A percentile compares a stretch with the other conserved stretches of the same genome.
These are phyloP conservation scores for Pseudomyrmex pallidus DNA, from an alignment of 1,140 invertebrate genomes.

Conservation along the genomic window DNA sequence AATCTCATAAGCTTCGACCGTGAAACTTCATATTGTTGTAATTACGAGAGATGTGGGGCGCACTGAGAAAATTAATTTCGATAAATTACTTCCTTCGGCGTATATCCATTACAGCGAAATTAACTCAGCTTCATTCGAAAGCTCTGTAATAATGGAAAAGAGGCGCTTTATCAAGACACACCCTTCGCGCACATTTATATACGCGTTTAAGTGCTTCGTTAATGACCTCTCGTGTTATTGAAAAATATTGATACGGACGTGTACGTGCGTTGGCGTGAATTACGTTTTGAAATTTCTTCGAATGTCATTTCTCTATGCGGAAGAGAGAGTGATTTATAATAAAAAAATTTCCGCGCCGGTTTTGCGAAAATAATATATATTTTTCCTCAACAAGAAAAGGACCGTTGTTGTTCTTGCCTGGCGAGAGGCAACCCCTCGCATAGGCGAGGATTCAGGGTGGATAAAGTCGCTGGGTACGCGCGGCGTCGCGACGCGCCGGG, in stretches of 20 bases:
- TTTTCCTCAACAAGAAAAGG: not conserved
- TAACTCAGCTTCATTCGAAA: no score
- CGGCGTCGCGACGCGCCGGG: constrained; percentile 32
- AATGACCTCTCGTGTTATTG: not conserved
- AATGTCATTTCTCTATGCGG: not conserved
- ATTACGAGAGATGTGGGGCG: no score
- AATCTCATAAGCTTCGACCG: no score
- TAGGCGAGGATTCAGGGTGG: constrained; percentile 69
- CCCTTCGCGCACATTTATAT: no score
- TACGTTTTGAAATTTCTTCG: not conserved
- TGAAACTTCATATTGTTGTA: no score
- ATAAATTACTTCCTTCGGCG: no score
- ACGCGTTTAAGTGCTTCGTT: no score
- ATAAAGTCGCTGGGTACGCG: constrained; percentile 72
- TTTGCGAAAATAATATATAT: not conserved
- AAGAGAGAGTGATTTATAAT: not conserved
- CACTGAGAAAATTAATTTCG: no score
- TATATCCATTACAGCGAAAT: no score
- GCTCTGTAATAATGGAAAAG: no score
- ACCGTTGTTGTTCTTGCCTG: constrained; percentile 39
- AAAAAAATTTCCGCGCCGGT: not conserved
- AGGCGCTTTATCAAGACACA: no score
- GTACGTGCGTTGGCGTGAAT: not conserved
- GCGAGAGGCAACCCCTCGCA: constrained; percentile 67
- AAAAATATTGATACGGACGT: constrained; percentile 13